phyloP scores from a whole-genome alignment of 2,888 invertebrate species.

The Trissolcus japonicus region DNA sequence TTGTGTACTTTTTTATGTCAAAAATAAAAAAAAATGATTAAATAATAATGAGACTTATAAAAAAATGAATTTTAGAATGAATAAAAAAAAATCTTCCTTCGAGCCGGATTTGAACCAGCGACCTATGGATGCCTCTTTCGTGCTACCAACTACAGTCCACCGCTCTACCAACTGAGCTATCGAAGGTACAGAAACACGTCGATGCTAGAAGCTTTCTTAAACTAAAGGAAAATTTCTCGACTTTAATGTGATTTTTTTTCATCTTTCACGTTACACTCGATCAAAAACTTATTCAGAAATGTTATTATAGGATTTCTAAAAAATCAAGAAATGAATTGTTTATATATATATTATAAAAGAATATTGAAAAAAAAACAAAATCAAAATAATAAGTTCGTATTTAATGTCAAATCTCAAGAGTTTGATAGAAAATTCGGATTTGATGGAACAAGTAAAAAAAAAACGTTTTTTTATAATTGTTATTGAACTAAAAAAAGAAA shows the following conservation, averaged over 20 bases:
- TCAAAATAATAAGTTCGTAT: no score
- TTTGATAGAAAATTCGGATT: no score
- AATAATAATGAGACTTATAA: neutral
- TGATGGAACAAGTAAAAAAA: no score
- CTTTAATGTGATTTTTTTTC: neutral
- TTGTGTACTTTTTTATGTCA: no score
- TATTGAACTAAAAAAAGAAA: neutral
- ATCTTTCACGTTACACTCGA: neutral
- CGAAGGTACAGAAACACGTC: conserved; percentile 68
- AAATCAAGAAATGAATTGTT: no score
- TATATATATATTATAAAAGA: no score
- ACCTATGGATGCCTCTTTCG: conserved; percentile 67
- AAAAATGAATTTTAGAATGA: neutral
- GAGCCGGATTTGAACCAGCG: conserved; percentile 74
- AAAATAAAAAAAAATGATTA: conserved; percentile 2
- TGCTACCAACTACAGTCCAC: conserved; percentile 73
- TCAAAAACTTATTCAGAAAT: neutral
- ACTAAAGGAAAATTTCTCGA: neutral
- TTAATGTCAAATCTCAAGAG: no score
- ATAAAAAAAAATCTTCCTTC: conserved; percentile 64
- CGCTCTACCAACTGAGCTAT: conserved; percentile 77
- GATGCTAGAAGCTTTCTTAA: neutral
- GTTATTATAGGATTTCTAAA: no score
- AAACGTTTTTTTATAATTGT: no score
- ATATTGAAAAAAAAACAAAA: no score